phyloP scores from a whole-genome alignment of 2,797 vertebrate species.

The Danio tinwini region DNA sequence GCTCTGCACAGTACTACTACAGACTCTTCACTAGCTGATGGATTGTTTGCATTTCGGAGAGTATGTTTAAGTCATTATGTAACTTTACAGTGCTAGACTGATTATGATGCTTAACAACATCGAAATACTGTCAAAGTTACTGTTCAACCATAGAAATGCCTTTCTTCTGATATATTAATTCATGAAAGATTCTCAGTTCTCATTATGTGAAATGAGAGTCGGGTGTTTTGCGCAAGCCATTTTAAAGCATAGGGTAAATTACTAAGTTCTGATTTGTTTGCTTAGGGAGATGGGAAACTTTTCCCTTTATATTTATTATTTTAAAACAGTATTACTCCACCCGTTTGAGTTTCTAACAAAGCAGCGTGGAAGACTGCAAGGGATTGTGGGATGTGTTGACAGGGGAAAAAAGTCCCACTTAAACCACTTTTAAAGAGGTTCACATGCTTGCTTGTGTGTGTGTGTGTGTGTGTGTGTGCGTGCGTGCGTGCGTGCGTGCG shows the following conservation, averaged over 20 bases:
- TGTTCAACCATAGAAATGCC: conserved; percentile 28
- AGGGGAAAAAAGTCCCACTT: not conserved
- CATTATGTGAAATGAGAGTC: not conserved
- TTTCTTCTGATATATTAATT: conserved; percentile 2
- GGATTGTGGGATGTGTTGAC: conserved; percentile 44
- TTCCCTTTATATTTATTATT: conserved; percentile 35
- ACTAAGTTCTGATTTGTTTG: conserved; percentile 50
- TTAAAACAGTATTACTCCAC: conserved; percentile 63
- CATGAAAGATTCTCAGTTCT: not conserved
- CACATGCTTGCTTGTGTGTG: conserved; percentile 46
- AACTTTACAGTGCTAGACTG: conserved; percentile 6
- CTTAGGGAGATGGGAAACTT: conserved; percentile 3
- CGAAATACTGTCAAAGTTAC: conserved; percentile 3
- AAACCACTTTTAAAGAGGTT: conserved; percentile 48
- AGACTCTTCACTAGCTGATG: conserved; percentile 21
- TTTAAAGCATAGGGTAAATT: conserved; percentile 44
- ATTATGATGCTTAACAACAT: conserved; percentile 11
- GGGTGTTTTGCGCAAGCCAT: not conserved
- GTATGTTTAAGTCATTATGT: not conserved
- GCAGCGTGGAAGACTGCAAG: conserved; percentile 39
- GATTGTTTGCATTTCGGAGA: conserved; percentile 32
- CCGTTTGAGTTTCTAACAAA: conserved; percentile 46
- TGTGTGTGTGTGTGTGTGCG: conserved; percentile 28
- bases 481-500: no score
- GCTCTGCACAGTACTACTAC: conserved; percentile 3